Evolutionary conservation across 2,888 invertebrate species (phyloP).

Genomic region (Lasiommata megera): DNA sequence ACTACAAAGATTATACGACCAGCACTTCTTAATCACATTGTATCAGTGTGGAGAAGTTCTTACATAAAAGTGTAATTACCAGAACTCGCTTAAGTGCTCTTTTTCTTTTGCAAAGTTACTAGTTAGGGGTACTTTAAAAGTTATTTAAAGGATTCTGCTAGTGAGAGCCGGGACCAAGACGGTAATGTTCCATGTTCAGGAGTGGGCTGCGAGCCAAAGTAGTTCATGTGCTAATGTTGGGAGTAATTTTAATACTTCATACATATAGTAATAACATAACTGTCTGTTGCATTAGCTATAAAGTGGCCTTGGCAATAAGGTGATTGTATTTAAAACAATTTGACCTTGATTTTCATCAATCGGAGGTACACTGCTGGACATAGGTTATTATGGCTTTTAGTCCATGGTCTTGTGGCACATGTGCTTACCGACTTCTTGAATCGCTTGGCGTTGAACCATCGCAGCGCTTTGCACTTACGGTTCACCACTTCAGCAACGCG

Average conservation of each 20-base stretch:
- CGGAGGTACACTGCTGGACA: too few relatives aligned
- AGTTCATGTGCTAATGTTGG: conserved; percentile 13
- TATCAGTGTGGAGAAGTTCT: background rate
- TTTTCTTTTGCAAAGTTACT: conserved; percentile 22
- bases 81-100: conserved; percentile 8
- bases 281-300: too few relatives aligned
- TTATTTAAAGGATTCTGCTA: conserved; percentile 24
- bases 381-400: too few relatives aligned
- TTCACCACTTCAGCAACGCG: too few relatives aligned
- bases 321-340: too few relatives aligned
- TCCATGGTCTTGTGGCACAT: too few relatives aligned
- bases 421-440: too few relatives aligned
- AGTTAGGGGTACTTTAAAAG: conserved; percentile 16
- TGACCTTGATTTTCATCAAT: too few relatives aligned
- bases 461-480: too few relatives aligned
- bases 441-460: too few relatives aligned
- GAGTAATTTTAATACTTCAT: conserved; percentile 19
- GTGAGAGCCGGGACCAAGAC: conserved; percentile 18
- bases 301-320: too few relatives aligned
- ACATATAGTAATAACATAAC: conserved; percentile 12
- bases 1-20: background rate
- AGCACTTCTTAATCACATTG: background rate
- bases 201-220: conserved; percentile 27
- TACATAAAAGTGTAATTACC: background rate
- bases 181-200: conserved; percentile 26